Base-by-base conservation (phyloP, 1,140 invertebrate genomes). In the Ceratina japonica region DNA sequence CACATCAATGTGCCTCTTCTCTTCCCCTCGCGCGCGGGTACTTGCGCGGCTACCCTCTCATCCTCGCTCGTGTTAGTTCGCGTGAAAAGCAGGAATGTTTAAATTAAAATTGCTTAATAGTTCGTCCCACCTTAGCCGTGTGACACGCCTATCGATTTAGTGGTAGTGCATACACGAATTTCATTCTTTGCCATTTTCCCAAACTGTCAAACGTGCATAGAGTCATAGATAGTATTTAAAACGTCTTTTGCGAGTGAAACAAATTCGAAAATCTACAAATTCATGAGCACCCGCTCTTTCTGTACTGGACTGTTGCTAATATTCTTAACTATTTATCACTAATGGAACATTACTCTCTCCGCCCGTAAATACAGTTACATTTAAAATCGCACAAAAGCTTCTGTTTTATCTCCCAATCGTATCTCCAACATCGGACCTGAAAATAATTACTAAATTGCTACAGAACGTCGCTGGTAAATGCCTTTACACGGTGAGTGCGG, bases 41-140 rank as follows among this genome's bases (percentile, higher is more conserved):
- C 59, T 16, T 1, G 18, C 44, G 18, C n/a, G 31, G 37, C 37
- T 2, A 56, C 5, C n/a, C 3, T 37, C 10, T 18, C 52, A 31
- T n/a, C 13, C 24, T 3, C 18, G 51, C n/a, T 20, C 31, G 37
- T 15, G 10, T 20, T 51, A 15, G 16, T 52, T 27, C 44, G 58
- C 20, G 37, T 62, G 49, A 2, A 7, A 64, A 31, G 31, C 24
- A 7, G 73, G 73, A 75, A 63, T 75, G 62, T 49, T 75, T 58
- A 65, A 75, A 75, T 75, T 75, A 75, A 65, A 75, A 75, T 65
- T 58, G 51, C 51, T 75, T 37, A 51, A 65, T 65, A 51, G 62
- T 16, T 44, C n/a, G 20, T 5, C n/a, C 64, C 24, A 31, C 20
- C 15, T 31, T 22, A 22, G 20, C 49, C 7, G 31, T 0, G 54